phyloP scores from a whole-genome alignment of 1,140 invertebrate genomes.

The Plutomurus gul region DNA sequence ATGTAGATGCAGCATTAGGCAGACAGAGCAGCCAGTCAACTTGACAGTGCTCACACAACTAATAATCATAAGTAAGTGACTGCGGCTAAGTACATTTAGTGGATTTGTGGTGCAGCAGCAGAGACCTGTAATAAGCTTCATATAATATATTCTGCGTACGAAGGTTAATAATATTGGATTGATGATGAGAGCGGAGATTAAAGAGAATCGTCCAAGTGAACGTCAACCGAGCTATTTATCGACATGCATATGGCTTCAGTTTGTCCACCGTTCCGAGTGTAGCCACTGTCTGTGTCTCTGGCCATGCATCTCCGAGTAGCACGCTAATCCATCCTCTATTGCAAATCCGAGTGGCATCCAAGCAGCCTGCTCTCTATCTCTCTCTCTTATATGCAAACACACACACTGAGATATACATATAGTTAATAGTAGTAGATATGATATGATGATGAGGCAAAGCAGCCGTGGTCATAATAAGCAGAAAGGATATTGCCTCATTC shows the following conservation, averaged over 20 bases:
- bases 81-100: no score
- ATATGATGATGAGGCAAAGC: neutral
- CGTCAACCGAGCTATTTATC: neutral
- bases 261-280: slow-evolving; percentile 13
- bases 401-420: neutral
- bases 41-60: no score
- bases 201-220: neutral
- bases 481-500: slow-evolving; percentile 46
- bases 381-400: neutral
- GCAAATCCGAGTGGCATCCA: neutral
- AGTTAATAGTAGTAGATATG: slow-evolving; percentile 10
- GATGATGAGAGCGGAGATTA: neutral
- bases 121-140: no score
- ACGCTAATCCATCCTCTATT: neutral
- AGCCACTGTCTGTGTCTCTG: neutral
- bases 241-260: slow-evolving; percentile 5
- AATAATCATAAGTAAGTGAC: no score
- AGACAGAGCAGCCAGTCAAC: no score
- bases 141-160: no score
- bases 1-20: no score
- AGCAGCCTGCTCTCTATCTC: no score
- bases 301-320: neutral
- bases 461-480: slow-evolving; percentile 35
- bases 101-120: no score
- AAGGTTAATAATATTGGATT: no score